Base-by-base conservation (phyloP, 2,113 vertebrate genomes). In the Callithrix jacchus region DNA sequence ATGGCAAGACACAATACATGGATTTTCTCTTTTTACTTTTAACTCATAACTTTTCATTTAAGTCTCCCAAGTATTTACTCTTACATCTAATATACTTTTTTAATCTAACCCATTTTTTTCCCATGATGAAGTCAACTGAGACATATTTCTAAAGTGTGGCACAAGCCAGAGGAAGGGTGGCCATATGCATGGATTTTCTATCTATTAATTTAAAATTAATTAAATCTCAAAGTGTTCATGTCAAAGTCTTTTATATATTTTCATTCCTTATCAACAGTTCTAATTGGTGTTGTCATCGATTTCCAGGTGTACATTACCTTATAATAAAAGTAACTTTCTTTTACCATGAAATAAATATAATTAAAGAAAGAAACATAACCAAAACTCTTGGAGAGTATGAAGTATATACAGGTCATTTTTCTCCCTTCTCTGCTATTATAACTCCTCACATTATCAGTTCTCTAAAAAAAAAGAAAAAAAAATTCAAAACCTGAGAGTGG, bases 21-120 rank as follows among this genome's bases (percentile, higher is more conserved):
- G 27, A 16, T 85, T 89, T 85, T 56, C 66, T 81, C 49, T n/a
- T 81, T 27, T 87, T 84, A 42, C 64, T 68, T 93, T 88, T 40
- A 87, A 37, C 49, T 76, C 42, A 6, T 56, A 81, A 73, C 23
- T 96, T 85, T 71, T 58, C 77, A 18, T 74, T 88, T 94, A 71
- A 89, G 86, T 85, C 30, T 71, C 52, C 27, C 42, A 54, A 54
- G 37, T 81, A 81, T 52, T 93, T 73, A 85, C 6, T 5, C n/a
- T 88, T 64, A 79, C 54, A 80, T 52, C 70, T 80, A 68, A 64
- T 58, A 87, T 94, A 90, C 93, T 32, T 42, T 86, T 79, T 52
- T 79, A 21, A 42, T 70, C 6, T 49, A 92, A 89, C 30, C 32
- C 56, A 30, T 56, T 85, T 95, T 64, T 87, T 70, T 32, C 66